Evolutionary conservation across 2,797 vertebrate genomes (phyloP).

Genomic region (Syngnathus rostellatus): DNA sequence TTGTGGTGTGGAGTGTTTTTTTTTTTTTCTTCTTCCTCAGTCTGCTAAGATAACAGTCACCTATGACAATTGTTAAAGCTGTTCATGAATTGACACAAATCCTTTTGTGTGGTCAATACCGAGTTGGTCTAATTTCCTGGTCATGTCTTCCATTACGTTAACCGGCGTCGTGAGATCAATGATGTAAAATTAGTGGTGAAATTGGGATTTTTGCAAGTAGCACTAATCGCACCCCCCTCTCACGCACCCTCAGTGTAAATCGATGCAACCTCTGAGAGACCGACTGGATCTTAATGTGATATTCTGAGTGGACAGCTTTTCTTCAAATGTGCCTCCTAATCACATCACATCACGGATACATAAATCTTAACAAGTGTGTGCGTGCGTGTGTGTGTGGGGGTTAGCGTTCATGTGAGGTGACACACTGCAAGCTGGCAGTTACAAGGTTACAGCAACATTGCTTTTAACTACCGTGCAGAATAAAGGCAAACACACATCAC

Average conservation of each 20-base stretch:
- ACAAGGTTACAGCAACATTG: constrained; percentile 17
- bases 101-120: too few species aligned
- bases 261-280: constrained; percentile 62
- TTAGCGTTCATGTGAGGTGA: constrained; percentile 2
- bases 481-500: constrained; percentile 9
- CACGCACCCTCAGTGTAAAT: constrained; percentile 57
- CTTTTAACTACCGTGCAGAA: constrained; percentile 23
- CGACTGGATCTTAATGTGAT: constrained; percentile 64
- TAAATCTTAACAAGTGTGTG: constrained; percentile 52
- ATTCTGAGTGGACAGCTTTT: constrained; percentile 68
- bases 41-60: too few species aligned
- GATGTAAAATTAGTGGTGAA: neutral
- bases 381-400: constrained; percentile 8
- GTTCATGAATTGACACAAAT: too few species aligned
- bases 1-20: too few species aligned
- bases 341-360: constrained; percentile 51
- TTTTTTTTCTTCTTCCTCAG: too few species aligned
- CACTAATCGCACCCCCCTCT: neutral
- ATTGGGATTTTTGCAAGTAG: neutral
- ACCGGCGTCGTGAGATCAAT: neutral
- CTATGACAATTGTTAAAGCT: too few species aligned
- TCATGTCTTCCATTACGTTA: too few species aligned
- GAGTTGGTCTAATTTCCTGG: too few species aligned
- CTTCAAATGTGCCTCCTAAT: constrained; percentile 70
- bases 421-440: constrained; percentile 13